Evolutionary conservation across 1,140 invertebrate species (phyloP).

Genomic region (Belonocnema kinseyi): DNA sequence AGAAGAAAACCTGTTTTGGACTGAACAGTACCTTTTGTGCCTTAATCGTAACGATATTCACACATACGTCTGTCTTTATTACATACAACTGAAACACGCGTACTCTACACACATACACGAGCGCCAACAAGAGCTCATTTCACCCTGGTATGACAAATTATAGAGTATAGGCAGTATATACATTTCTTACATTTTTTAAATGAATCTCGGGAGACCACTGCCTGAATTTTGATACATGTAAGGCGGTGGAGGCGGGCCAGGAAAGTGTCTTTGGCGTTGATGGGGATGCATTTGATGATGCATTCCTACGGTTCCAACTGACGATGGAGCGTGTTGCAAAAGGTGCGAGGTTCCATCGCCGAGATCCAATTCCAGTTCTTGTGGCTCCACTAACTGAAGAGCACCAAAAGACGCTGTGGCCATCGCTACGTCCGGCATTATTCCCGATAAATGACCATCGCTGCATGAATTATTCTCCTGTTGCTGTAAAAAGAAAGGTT

Average conservation of each 20-base stretch:
- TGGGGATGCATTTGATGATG: conserved; percentile 67
- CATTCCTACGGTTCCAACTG: conserved; percentile 56
- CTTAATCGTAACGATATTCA: conserved; percentile 15
- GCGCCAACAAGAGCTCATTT: conserved; percentile 29
- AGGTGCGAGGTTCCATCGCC: conserved; percentile 84
- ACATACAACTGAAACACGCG: conserved; percentile 4
- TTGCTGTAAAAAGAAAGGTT: conserved; percentile 60
- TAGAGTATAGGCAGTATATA: conserved; percentile 48
- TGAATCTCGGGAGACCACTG: conserved; percentile 70
- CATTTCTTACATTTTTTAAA: conserved; percentile 59
- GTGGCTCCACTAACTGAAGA: conserved; percentile 82
- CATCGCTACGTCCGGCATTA: conserved; percentile 94
- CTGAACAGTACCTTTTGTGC: background rate
- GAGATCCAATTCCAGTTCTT: conserved; percentile 82
- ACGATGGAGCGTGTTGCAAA: conserved; percentile 65
- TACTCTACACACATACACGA: conserved; percentile 5
- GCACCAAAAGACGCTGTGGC: conserved; percentile 85
- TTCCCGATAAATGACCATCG: conserved; percentile 85
- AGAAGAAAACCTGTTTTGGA: background rate
- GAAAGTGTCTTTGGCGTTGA: conserved; percentile 69
- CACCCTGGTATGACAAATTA: conserved; percentile 45
- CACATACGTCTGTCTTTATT: conserved; percentile 5
- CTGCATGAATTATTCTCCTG: conserved; percentile 79
- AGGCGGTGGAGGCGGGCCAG: conserved; percentile 64
- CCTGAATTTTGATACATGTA: conserved; percentile 70